These are phyloP conservation scores for Drosophila antonietae DNA, from an alignment of 2,888 invertebrate species.

Conservation along the genomic window DNA sequence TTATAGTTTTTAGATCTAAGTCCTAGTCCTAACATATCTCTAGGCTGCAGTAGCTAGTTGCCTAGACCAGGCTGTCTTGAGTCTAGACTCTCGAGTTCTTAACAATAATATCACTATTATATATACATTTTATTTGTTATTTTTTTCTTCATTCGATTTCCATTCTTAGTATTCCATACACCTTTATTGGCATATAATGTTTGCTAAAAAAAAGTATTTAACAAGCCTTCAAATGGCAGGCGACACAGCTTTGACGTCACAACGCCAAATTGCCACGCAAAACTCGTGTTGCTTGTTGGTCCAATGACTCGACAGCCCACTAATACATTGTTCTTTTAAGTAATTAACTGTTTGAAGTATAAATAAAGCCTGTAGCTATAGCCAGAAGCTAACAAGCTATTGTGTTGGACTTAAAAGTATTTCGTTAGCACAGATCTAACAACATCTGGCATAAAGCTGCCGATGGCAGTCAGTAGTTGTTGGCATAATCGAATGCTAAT, in stretches of 20 bases:
- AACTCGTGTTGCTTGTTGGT: no score
- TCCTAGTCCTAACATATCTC: no score
- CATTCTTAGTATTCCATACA: no score
- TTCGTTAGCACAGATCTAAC: no score
- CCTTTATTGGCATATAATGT: background rate
- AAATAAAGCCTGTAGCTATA: background rate
- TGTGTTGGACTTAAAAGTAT: background rate
- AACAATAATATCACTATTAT: no score
- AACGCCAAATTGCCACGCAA: background rate
- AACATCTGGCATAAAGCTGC: background rate
- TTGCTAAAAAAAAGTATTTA: background rate
- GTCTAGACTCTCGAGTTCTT: no score
- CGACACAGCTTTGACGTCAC: background rate
- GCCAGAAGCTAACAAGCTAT: background rate
- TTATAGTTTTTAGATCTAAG: no score
- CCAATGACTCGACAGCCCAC: background rate
- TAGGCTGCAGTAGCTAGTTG: no score
- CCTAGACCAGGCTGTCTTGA: no score
- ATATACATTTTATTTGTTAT: no score
- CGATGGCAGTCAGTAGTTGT: background rate
- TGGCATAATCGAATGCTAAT: conserved; percentile 20
- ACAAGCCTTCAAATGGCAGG: background rate
- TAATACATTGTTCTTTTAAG: background rate
- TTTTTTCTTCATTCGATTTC: no score
- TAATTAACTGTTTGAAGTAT: background rate